Evolutionary conservation across 2,797 vertebrate genomes (phyloP), one percentile per base, ranked within the genome.

Genomic region (Lophotriccus pileatus): DNA sequence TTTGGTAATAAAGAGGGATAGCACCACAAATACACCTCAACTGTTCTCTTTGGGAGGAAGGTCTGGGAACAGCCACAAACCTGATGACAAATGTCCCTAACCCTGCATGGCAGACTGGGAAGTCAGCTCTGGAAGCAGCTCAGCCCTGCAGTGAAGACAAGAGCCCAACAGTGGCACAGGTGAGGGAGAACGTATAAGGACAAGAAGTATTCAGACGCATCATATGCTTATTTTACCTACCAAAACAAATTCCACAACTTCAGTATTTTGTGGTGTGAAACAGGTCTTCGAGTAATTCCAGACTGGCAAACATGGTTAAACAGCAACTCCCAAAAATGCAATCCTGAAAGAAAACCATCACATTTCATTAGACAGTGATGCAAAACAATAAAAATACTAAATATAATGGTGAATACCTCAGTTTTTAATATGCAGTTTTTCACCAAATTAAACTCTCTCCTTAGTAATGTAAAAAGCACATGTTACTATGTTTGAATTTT

Each of bases 301-400:
- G 93, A 80, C 55, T 87, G 89, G 86, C 46, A 89, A 96, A 93
- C 97, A 97, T 97, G 95, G 76, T 94, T 96, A 86, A 94, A 89
- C 50, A 91, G 74, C 90, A 94, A 69, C 79, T 96, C 87, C 89
- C 88, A 37, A 30, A 94, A 94, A 34, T 1, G 73, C 60, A 97
- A 87, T 84, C 94, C 97, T 96, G 94, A 91, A 96, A 96, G 64
- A 94, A 93, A 95, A 73, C 8, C 76, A 47, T 22, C 30, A 49
- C 1, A 4, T 53, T 77, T 64, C 72, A 68, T 93, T 36, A 87
- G 77, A 60, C 14, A 74, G 22, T 1, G 9, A 44, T 7, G 19
- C 1, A 36, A 68, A 91, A 22, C 19, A 75, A 53, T 39, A 75
- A 36, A 90, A 90, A 28, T 5, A 50, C 9, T 37, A 15, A 74